A percentile compares a stretch with the other conserved stretches of the same genome.
Conservation (phyloP, 2,888 invertebrate genomes). For the Leptopilina syphax region DNA sequence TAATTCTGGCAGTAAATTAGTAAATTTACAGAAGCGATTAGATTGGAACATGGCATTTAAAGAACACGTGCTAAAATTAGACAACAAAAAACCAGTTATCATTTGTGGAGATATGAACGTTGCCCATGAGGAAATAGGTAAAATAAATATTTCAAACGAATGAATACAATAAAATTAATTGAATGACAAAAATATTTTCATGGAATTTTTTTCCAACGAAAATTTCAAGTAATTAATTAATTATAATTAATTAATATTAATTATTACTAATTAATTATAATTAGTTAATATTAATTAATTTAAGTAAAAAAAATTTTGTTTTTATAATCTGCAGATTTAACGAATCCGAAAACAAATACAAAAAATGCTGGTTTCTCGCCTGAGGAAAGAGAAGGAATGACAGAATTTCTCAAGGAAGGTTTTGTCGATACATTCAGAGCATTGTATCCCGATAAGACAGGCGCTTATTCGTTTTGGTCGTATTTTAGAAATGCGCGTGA, state of each 20-base stretch:
- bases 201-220: not conserved
- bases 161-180: too few relatives aligned
- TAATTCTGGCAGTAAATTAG: conserved; percentile 93
- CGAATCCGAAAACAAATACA: conserved; percentile 95
- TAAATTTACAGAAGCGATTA: conserved; percentile 91
- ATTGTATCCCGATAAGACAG: conserved; percentile 89
- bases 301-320: too few relatives aligned
- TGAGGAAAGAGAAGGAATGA: conserved; percentile 95
- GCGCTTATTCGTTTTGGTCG: conserved; percentile 96
- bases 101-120: conserved; percentile 99
- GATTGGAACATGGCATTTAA: conserved; percentile 93
- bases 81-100: conserved; percentile 94
- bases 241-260: not conserved
- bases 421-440: conserved; percentile 93
- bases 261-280: not conserved
- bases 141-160: not conserved
- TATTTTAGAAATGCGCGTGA: conserved; percentile 92
- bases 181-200: too few relatives aligned
- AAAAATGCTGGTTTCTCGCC: conserved; percentile 97
- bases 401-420: conserved; percentile 87
- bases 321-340: conserved; percentile 83
- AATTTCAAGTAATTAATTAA: conserved; percentile 21
- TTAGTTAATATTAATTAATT: too few relatives aligned
- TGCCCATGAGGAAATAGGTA: conserved; percentile 95
- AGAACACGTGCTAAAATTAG: conserved; percentile 86